Percentiles rank a stretch among this genome's conserved stretches.
Conservation (phyloP, 2,797 vertebrate genomes). For the Varecia variegata region DNA sequence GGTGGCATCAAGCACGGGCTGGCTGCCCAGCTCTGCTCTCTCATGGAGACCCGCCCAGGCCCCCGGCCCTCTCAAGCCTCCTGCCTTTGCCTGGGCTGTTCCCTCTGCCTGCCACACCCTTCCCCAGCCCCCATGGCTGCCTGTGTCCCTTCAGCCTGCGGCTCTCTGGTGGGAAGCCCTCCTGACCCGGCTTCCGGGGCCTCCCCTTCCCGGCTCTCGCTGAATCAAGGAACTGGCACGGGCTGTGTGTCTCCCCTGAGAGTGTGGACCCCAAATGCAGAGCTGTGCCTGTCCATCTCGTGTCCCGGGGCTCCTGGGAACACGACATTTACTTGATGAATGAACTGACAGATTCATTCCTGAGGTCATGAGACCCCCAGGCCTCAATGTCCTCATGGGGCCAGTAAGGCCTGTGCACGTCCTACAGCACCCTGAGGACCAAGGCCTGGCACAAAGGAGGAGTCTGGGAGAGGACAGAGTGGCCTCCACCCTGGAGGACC, state of each 20-base stretch:
- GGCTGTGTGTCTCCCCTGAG: rapidly evolving
- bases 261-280: neutral
- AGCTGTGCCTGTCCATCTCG: rapidly evolving
- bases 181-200: neutral
- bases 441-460: rapidly evolving
- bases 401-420: rapidly evolving
- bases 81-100: neutral
- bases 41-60: neutral
- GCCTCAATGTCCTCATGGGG: rapidly evolving
- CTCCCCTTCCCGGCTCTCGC: rapidly evolving
- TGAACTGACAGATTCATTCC: rapidly evolving
- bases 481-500: neutral
- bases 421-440: neutral
- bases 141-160: neutral
- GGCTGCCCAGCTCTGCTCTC: neutral
- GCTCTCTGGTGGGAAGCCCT: neutral
- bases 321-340: rapidly evolving
- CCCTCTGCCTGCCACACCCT: neutral
- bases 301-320: neutral
- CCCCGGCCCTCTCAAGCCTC: neutral
- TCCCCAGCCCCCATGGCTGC: neutral
- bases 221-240: neutral
- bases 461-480: too few relatives aligned
- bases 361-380: neutral
- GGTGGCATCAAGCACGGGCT: rapidly evolving